Percentiles rank a stretch among this genome's conserved stretches.
phyloP scores from a whole-genome alignment of 1,140 invertebrate genomes.

The Mamestra configurata region DNA sequence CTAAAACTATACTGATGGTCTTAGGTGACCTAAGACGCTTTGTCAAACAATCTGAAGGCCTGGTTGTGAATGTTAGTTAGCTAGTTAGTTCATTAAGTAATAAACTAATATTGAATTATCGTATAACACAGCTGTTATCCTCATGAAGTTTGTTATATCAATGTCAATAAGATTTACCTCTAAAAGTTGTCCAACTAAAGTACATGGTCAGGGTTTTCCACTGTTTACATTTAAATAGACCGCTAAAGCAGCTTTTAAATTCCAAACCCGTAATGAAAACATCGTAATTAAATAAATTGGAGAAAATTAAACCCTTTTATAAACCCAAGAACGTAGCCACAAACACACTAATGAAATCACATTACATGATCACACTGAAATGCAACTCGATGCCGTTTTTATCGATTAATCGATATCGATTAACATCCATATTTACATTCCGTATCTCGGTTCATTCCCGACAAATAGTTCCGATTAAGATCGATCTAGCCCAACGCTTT shows the following conservation, averaged over 20 bases:
- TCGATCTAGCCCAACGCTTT: slow-evolving; percentile 44
- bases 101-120: no score
- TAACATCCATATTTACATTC: slow-evolving; percentile 50
- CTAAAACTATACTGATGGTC: no score
- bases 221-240: background rate
- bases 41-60: no score
- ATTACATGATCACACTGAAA: background rate
- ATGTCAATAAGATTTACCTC: no score
- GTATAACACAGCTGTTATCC: no score
- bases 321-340: background rate
- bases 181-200: background rate
- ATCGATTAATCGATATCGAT: slow-evolving; percentile 35
- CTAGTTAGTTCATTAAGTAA: no score
- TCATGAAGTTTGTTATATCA: no score
- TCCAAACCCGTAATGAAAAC: background rate
- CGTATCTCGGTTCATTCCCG: slow-evolving; percentile 24
- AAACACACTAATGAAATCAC: slow-evolving; percentile 22
- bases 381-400: background rate
- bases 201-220: background rate
- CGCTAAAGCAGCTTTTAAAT: background rate
- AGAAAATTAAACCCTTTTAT: background rate
- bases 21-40: no score
- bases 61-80: no score
- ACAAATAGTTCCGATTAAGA: slow-evolving; percentile 42
- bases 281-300: background rate